Conservation (phyloP, 1,140 invertebrate genomes). For the Pararge aegeria region DNA sequence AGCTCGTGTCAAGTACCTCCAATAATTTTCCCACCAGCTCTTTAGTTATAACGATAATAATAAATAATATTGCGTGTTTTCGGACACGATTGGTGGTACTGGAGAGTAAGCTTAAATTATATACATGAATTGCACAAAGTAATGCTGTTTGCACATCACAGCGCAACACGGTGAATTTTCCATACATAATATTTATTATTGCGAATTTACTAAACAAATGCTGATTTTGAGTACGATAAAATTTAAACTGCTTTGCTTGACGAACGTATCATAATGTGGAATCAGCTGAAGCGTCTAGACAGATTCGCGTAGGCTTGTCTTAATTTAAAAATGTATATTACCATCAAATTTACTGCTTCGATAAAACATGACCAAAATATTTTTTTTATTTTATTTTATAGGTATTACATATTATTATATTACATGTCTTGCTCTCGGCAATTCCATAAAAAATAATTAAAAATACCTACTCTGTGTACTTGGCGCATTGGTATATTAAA, state of each 20-base stretch:
- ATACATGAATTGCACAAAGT: neutral
- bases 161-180: no score
- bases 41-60: no score
- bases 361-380: slow-evolving; percentile 28
- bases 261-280: no score
- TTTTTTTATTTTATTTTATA: neutral
- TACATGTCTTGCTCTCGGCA: slow-evolving; percentile 1
- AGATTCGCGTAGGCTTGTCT: slow-evolving; percentile 11
- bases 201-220: no score
- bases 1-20: no score
- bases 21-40: no score
- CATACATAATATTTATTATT: no score
- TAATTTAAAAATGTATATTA: slow-evolving; percentile 16
- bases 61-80: no score
- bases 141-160: no score
- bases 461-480: neutral
- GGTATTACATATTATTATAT: neutral
- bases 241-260: no score
- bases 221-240: no score
- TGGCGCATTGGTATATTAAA: neutral
- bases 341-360: slow-evolving; percentile 12
- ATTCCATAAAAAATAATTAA: neutral
- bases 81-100: neutral
- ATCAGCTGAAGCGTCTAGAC: neutral
- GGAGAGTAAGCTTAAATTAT: neutral